Evolutionary conservation across 2,888 invertebrate genomes (phyloP), one percentile per base, ranked within the genome.

Genomic region (Lepidochitona cinerea): DNA sequence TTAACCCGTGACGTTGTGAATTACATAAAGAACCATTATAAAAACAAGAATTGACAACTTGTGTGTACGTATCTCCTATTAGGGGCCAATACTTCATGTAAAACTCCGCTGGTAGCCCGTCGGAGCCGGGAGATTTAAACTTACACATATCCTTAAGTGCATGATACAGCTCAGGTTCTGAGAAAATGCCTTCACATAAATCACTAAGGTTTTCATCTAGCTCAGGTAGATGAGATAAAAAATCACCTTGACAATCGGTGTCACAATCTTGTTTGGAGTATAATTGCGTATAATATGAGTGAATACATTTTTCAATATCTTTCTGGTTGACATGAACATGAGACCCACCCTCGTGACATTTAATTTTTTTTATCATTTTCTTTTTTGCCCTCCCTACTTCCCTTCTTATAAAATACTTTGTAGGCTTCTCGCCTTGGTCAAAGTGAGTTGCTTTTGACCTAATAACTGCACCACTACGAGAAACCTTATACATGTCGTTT

Each of bases 1-100:
- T 78, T 53, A 67, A 72, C 37, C 67, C 73, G 6, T 36, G 33
- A 37, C 74, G 72, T 33, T 75, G 75, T 32, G 69, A 59, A 26
- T 23, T 14, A 9, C 59, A 4, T 29, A 59, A 26, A 14, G 18
- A 29, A 59, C 59, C 59, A 14, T 23, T 32, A 14, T 32, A 29
- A 59, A 59, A 59, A 59, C 59, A 59, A 32, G 29, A 29, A 26
- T 59, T 4, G 14, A 59, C 59, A 59, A 59, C 32, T 29, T 59
- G 12, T 59, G 32, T 29, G 4, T 23, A 59, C 14, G 26, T 23
- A 14, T 59, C 26, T 14, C 59, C 59, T 29, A 59, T 4, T 32
- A 59, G 59, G 32, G 59, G 26, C 59, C 59, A 59, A 29, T 23
- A 59, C 26, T 59, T 23, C 59, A 59, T 14, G 59, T 59, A 59